These are phyloP conservation scores for Chesias legatella DNA, from an alignment of 2,888 invertebrate species.

Conservation along the genomic window DNA sequence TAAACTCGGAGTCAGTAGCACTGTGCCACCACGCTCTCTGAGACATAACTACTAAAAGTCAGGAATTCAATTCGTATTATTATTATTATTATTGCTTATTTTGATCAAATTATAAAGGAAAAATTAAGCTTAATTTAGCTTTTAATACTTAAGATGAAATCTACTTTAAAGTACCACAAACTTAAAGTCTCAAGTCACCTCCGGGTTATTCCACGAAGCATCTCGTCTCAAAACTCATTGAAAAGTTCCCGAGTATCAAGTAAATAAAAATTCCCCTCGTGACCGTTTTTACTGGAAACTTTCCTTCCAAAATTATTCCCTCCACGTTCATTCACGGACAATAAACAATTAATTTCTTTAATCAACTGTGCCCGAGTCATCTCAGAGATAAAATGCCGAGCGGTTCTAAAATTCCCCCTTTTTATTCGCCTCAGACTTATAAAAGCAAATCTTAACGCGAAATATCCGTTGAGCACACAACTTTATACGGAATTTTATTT, in stretches of 20 bases:
- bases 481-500: slow-evolving; percentile 20
- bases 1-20: too few relatives aligned
- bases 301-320: slow-evolving; percentile 36
- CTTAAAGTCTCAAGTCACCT: neutral
- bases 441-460: slow-evolving; percentile 17
- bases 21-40: too few relatives aligned
- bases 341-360: slow-evolving; percentile 64
- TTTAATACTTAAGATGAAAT: too few relatives aligned
- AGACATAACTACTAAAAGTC: too few relatives aligned
- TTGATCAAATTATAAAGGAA: too few relatives aligned
- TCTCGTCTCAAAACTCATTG: slow-evolving; percentile 29
- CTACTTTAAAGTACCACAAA: slow-evolving; percentile 1
- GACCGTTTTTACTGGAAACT: slow-evolving; percentile 21
- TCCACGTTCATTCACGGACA: slow-evolving; percentile 42
- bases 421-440: slow-evolving; percentile 26
- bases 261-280: slow-evolving; percentile 19
- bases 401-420: slow-evolving; percentile 25
- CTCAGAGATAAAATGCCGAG: slow-evolving; percentile 34
- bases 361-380: slow-evolving; percentile 43
- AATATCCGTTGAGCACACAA: slow-evolving; percentile 16
- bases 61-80: too few relatives aligned
- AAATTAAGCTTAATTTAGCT: too few relatives aligned
- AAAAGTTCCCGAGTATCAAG: slow-evolving; percentile 30
- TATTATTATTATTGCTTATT: too few relatives aligned
- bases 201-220: slow-evolving; percentile 4